These are phyloP conservation scores for Anoncus sp. DNA, from an alignment of 2,888 invertebrate species.

Conservation along the genomic window DNA sequence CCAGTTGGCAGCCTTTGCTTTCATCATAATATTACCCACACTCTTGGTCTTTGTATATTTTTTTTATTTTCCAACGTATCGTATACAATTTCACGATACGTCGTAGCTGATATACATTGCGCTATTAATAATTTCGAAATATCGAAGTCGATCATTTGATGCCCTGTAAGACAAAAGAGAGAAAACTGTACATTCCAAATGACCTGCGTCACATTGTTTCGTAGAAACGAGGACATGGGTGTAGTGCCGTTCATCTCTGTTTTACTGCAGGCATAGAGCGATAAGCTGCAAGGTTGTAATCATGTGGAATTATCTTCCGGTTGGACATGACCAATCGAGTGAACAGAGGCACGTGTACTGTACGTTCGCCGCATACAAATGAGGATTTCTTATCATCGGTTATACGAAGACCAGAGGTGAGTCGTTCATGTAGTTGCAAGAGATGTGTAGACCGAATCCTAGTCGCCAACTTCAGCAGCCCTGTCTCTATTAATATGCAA, in stretches of 20 bases:
- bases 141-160: too few relatives aligned
- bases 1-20: too few relatives aligned
- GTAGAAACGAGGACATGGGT: too few relatives aligned
- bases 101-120: too few relatives aligned
- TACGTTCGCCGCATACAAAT: conserved; percentile 73
- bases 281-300: conserved; percentile 55
- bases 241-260: conserved; percentile 27
- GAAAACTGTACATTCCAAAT: too few relatives aligned
- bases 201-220: too few relatives aligned
- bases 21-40: too few relatives aligned
- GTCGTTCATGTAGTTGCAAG: conserved; percentile 16
- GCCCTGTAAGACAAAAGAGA: too few relatives aligned
- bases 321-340: conserved; percentile 61
- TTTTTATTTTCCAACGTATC: too few relatives aligned
- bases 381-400: conserved; percentile 63
- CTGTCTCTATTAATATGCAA: conserved; percentile 12
- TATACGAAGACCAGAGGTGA: conserved; percentile 4
- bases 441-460: conserved; percentile 28
- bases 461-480: conserved; percentile 65
- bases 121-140: too few relatives aligned
- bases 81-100: too few relatives aligned
- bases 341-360: conserved; percentile 39
- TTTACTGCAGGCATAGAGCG: not conserved
- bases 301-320: conserved; percentile 64
- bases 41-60: too few relatives aligned